These are phyloP conservation scores for Fissipunctia ypsillon DNA, from an alignment of 2,888 invertebrate species.

Conservation along the genomic window DNA sequence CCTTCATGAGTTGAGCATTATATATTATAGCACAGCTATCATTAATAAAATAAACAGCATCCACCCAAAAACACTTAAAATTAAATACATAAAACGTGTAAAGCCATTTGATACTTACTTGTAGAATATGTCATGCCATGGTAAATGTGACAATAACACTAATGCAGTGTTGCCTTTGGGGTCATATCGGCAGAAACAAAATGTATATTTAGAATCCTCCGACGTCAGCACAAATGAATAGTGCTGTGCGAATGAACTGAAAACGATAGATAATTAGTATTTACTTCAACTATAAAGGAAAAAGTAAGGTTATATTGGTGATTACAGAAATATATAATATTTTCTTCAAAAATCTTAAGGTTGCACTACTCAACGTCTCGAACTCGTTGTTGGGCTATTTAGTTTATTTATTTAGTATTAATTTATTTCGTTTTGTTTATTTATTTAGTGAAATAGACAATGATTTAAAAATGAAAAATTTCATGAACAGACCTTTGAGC, in stretches of 20 bases:
- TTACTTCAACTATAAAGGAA: not conserved
- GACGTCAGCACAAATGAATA: slow-evolving; percentile 99
- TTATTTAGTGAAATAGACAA: no score
- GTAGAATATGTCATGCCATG: slow-evolving; percentile 99
- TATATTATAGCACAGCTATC: slow-evolving; percentile 20
- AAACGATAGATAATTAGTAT: slow-evolving; percentile 73
- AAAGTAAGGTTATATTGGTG: not conserved
- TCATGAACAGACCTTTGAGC: no score
- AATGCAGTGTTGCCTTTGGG: slow-evolving; percentile 96
- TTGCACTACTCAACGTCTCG: no score
- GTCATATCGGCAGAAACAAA: slow-evolving; percentile 99
- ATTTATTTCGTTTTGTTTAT: no score
- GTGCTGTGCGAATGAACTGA: slow-evolving; percentile 96
- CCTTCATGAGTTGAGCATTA: not conserved
- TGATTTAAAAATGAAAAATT: no score
- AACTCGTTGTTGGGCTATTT: no score
- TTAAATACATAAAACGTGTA: not conserved
- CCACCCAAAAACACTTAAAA: not conserved
- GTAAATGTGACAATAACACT: slow-evolving; percentile 96
- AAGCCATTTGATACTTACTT: slow-evolving; percentile 91
- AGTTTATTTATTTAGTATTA: no score
- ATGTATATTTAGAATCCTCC: slow-evolving; percentile 98
- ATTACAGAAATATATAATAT: not conserved
- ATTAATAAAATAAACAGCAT: not conserved
- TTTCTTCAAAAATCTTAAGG: no score